These are phyloP conservation scores for Drosophila albomicans DNA, from an alignment of 1,140 invertebrate species.

Conservation along the genomic window DNA sequence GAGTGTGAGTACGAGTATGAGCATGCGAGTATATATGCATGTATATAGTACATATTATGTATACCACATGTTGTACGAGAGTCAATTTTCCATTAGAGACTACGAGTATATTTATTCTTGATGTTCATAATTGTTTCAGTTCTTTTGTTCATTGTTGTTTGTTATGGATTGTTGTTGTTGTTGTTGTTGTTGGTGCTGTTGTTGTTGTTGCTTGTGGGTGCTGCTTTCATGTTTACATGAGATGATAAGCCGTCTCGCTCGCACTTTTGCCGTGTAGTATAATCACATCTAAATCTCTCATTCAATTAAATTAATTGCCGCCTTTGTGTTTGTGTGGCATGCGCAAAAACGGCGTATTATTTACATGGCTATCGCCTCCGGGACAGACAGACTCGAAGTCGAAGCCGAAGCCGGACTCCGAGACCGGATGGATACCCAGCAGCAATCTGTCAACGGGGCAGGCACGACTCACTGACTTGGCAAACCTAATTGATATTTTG, in stretches of 20 bases:
- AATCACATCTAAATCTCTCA: constrained; percentile 69
- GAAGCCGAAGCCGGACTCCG: neutral
- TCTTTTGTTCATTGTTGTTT: constrained; percentile 50
- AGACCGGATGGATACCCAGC: constrained; percentile 12
- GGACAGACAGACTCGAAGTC: neutral
- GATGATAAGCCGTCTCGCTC: constrained; percentile 2
- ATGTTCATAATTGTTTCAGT: constrained; percentile 45
- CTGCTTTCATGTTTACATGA: constrained; percentile 50
- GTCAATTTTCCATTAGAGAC: constrained; percentile 57
- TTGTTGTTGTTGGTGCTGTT: constrained; percentile 18
- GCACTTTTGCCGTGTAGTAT: constrained; percentile 22
- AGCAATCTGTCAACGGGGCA: neutral
- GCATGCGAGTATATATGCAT: neutral
- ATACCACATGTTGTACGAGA: constrained; percentile 34
- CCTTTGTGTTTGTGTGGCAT: constrained; percentile 50
- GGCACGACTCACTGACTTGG: too few species aligned
- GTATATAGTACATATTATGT: constrained; percentile 12
- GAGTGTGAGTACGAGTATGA: constrained; percentile 1
- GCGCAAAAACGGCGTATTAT: constrained; percentile 52
- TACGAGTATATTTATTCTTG: constrained; percentile 39
- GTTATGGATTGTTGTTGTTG: constrained; percentile 23
- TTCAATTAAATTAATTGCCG: constrained; percentile 76
- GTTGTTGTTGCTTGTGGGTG: constrained; percentile 4
- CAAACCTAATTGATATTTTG: constrained; percentile 40
- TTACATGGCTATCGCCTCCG: constrained; percentile 35